These are phyloP conservation scores for Agelastica alni DNA, from an alignment of 2,888 invertebrate species.

Conservation along the genomic window DNA sequence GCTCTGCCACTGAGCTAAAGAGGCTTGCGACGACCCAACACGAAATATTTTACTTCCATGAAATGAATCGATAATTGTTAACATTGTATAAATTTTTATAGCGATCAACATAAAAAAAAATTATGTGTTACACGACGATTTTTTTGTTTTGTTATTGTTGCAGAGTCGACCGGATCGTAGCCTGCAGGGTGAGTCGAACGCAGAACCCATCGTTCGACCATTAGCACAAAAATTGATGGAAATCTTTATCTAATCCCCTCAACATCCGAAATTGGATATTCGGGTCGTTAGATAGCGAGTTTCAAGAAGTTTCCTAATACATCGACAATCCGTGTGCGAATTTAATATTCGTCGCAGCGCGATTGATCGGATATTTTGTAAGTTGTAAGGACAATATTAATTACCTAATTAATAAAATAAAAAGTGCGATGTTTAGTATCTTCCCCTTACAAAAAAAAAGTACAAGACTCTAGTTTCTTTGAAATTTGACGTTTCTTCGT, in stretches of 20 bases:
- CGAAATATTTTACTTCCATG: too few species aligned
- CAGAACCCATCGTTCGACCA: slow-evolving; percentile 56
- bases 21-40: slow-evolving; percentile 52
- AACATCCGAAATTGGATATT: too few species aligned
- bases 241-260: too few species aligned
- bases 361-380: slow-evolving; percentile 32
- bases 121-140: too few species aligned
- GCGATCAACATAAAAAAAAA: too few species aligned
- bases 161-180: slow-evolving; percentile 65
- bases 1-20: slow-evolving; percentile 68
- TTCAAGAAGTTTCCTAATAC: slow-evolving; percentile 40
- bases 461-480: background rate
- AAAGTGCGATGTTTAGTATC: slow-evolving; percentile 38
- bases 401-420: slow-evolving; percentile 22
- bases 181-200: slow-evolving; percentile 64
- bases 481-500: background rate
- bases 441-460: slow-evolving; percentile 27
- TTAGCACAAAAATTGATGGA: too few species aligned
- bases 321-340: slow-evolving; percentile 44
- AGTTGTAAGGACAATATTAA: slow-evolving; percentile 35
- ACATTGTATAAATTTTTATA: too few species aligned
- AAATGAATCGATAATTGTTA: too few species aligned
- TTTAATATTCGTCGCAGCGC: slow-evolving; percentile 30
- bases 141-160: slow-evolving; percentile 36
- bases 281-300: too few species aligned